These are phyloP conservation scores for Microcebus ravelobensis DNA, from an alignment of 2,113 vertebrate genomes.

Conservation along the genomic window DNA sequence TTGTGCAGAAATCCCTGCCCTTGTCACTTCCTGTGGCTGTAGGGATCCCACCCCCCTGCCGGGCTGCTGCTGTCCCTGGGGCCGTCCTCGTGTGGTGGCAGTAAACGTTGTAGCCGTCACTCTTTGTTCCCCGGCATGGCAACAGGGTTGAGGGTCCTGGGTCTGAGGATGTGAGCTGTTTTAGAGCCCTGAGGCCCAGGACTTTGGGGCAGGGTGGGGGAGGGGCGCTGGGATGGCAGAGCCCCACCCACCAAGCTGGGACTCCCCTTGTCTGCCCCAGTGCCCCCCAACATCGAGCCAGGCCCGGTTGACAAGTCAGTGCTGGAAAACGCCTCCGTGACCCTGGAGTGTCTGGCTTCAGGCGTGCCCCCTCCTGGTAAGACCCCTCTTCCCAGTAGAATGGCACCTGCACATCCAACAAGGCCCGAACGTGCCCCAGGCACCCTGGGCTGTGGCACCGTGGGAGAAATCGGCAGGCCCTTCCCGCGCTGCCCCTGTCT, in stretches of 20 bases:
- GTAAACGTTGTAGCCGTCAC: accelerated
- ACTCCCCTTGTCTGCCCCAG: conserved; percentile 54
- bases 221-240: neutral
- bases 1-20: accelerated
- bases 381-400: accelerated
- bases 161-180: accelerated
- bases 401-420: neutral
- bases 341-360: conserved; percentile 84
- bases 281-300: conserved; percentile 85
- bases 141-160: neutral
- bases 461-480: neutral
- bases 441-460: neutral
- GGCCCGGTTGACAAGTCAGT: conserved; percentile 61
- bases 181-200: neutral
- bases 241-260: neutral
- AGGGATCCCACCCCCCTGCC: accelerated
- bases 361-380: conserved; percentile 84
- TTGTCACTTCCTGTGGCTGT: accelerated
- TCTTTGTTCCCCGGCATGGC: neutral
- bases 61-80: neutral
- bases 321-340: conserved; percentile 72
- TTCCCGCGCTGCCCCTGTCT: accelerated
- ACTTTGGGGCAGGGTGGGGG: neutral
- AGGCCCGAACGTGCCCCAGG: no score
- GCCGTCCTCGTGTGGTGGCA: accelerated